Conservation (phyloP, 2,888 invertebrate genomes). For the Polymixis flavicincta region DNA sequence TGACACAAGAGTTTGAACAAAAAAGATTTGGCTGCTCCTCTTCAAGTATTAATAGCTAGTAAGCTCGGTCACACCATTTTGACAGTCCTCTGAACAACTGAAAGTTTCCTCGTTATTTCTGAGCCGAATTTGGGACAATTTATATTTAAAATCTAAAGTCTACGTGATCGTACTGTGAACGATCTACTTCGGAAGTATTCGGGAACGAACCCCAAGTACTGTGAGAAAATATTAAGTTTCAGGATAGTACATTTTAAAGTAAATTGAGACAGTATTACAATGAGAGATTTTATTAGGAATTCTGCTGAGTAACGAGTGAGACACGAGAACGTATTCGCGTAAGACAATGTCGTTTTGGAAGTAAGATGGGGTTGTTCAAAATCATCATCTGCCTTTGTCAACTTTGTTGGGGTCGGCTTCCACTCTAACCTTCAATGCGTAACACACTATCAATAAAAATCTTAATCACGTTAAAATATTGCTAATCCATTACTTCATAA, state of each 20-base stretch:
- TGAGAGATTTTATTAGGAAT: constrained; percentile 18
- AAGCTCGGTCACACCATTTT: constrained; percentile 1
- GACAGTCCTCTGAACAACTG: constrained; percentile 27
- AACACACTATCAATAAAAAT: too few species aligned
- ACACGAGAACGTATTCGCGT: too few species aligned
- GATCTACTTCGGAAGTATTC: constrained; percentile 30
- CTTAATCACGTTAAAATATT: too few species aligned
- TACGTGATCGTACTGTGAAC: constrained; percentile 55
- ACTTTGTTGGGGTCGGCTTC: neutral
- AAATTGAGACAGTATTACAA: constrained; percentile 18
- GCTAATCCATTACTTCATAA: too few species aligned
- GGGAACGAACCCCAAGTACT: constrained; percentile 21
- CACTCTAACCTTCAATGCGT: neutral
- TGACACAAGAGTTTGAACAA: neutral
- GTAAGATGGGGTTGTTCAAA: neutral
- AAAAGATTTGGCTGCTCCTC: neutral
- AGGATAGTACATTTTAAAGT: constrained; percentile 11
- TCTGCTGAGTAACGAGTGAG: neutral
- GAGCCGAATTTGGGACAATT: constrained; percentile 47
- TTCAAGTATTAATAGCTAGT: neutral
- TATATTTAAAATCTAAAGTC: constrained; percentile 58
- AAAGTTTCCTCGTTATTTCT: constrained; percentile 57
- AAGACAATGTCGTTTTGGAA: too few species aligned
- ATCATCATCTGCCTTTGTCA: neutral
- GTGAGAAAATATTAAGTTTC: constrained; percentile 38